These are phyloP conservation scores for Anthopleura xanthogrammica DNA, from an alignment of 92 coral and sea anemone species.

Conservation along the genomic window DNA sequence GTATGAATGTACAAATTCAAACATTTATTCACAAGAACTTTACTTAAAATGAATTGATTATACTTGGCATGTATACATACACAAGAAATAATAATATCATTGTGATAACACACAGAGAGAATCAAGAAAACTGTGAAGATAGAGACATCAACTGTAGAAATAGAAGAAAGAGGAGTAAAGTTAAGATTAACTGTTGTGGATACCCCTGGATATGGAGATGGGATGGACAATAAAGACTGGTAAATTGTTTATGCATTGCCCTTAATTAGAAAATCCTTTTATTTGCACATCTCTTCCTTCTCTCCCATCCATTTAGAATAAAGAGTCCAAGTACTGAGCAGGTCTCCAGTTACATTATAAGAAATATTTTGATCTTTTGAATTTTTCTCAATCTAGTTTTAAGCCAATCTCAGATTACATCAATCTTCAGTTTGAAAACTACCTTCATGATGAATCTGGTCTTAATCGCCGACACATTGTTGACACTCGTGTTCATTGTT, in stretches of 20 bases:
- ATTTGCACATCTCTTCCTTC: neutral
- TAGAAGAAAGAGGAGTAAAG: constrained; percentile 96
- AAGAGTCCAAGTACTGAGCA: too few relatives aligned
- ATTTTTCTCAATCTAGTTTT: constrained; percentile 50
- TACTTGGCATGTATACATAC: neutral
- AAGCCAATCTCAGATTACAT: constrained; percentile 87
- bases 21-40: neutral
- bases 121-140: constrained; percentile 84
- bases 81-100: neutral
- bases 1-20: constrained; percentile 24
- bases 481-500: constrained; percentile 91
- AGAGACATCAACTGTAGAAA: constrained; percentile 98
- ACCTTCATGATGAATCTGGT: constrained; percentile 91
- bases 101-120: constrained; percentile 53
- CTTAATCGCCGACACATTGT: constrained; percentile 86
- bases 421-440: constrained; percentile 84
- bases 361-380: neutral
- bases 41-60: neutral
- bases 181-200: constrained; percentile 90
- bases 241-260: neutral
- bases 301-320: neutral
- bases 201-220: constrained; percentile 98
- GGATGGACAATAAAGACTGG: constrained; percentile 92
- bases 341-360: neutral
- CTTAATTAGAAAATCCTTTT: too few relatives aligned